Evolutionary conservation across 2,888 invertebrate genomes (phyloP).

Genomic region (Hoplodrina blanda): DNA sequence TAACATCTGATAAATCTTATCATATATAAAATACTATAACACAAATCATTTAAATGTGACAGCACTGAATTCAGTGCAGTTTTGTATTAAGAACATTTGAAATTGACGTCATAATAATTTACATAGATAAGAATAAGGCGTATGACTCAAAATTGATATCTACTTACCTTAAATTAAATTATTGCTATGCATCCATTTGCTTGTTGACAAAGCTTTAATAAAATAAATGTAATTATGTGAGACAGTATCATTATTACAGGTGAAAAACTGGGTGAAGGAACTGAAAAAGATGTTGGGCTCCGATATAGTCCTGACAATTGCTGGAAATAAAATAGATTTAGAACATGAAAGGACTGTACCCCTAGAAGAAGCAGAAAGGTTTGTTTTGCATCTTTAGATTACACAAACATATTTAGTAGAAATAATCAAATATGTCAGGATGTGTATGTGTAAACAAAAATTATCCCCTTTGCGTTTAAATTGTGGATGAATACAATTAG

Average conservation of each 20-base stretch:
- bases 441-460: no score
- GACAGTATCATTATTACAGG: constrained; percentile 87
- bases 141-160: not conserved
- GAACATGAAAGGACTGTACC: constrained; percentile 97
- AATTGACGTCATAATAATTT: not conserved
- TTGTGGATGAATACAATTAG: not conserved
- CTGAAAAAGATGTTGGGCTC: constrained; percentile 98
- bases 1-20: constrained; percentile 70
- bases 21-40: not conserved
- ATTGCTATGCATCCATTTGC: not conserved
- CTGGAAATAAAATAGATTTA: constrained; percentile 99
- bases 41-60: not conserved
- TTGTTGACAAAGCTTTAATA: no score
- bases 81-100: not conserved
- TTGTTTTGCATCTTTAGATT: constrained; percentile 53
- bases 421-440: no score
- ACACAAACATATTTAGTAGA: not conserved
- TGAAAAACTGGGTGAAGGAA: constrained; percentile 99
- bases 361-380: constrained; percentile 96
- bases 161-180: not conserved
- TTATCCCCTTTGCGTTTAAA: not conserved
- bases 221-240: not conserved
- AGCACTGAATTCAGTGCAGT: not conserved
- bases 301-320: constrained; percentile 97
- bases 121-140: constrained; percentile 6